Evolutionary conservation across 2,113 vertebrate genomes (phyloP), one percentile per base, ranked within the genome.

Genomic region (Microtus pennsylvanicus): DNA sequence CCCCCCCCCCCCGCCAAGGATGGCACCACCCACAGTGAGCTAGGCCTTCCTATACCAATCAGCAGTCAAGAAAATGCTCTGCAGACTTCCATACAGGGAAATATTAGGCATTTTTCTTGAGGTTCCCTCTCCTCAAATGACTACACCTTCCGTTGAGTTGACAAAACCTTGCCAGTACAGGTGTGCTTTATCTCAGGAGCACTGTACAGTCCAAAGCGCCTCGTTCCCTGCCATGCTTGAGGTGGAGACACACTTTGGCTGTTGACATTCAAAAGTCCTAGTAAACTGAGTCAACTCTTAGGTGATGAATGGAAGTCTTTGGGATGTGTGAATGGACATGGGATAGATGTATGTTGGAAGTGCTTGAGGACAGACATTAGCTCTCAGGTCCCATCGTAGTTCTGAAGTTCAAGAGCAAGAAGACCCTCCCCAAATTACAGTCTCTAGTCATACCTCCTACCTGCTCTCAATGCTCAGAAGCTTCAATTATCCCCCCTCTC

Each of bases 151-250:
- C 5, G 2, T 45, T 22, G 0, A 45, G 10, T 26, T 2, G 38
- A 45, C 11, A 14, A 76, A 76, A 45, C 26, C 74, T 45, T 26
- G 11, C 38, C 38, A 76, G 45, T 38, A 26, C 74, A 76, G 74
- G 45, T 45, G n/a, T 8, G 12, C 8, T 21, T n/a, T 3, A 11
- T 13, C 33, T 45, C 30, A 11, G 3, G 8, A 3, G 28, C 1
- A 0, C 24, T 1, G 2, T 4, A 14, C 3, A 33, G 30, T 33
- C 3, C 0, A 3, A 38, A 38, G 22, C 7, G 2, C 30, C 63
- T 10, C 4, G 1, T 2, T 1, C n/a, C 55, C 2, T n/a, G 3
- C 7, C 33, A 5, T 8, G 12, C 65, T 67, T 45, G 26, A 28
- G 10, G 24, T 82, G 24, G 28, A 30, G 58, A 70, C 11, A 13